phyloP scores from a whole-genome alignment of 2,888 invertebrate genomes.

The Tuta absoluta region DNA sequence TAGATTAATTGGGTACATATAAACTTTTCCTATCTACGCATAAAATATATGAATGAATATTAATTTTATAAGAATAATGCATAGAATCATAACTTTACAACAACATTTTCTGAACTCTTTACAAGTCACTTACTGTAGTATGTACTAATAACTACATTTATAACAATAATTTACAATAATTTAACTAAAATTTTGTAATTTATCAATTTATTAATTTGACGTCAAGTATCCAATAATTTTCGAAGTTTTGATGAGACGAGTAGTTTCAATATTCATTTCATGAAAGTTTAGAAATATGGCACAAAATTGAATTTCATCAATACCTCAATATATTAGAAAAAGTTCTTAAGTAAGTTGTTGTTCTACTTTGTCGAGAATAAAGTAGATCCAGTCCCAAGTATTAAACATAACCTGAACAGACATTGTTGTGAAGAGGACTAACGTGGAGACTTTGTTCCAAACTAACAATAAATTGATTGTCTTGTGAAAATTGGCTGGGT shows the following conservation, averaged over 20 bases:
- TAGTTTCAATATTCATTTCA: constrained; percentile 1
- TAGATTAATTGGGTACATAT: background rate
- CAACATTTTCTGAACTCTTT: constrained; percentile 41
- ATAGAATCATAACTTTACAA: constrained; percentile 45
- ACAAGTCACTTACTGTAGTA: constrained; percentile 38
- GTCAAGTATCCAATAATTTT: constrained; percentile 18
- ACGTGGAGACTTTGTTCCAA: background rate
- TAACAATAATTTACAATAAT: constrained; percentile 62
- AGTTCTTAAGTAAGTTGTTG: constrained; percentile 3
- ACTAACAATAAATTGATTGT: constrained; percentile 39
- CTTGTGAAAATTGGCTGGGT: constrained; percentile 68
- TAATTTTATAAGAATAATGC: background rate
- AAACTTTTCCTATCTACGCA: background rate
- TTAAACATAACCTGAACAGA: constrained; percentile 10
- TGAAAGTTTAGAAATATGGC: constrained; percentile 35
- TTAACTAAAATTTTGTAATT: constrained; percentile 27
- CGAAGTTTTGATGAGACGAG: background rate
- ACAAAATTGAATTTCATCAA: constrained; percentile 39
- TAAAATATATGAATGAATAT: constrained; percentile 21
- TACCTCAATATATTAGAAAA: background rate
- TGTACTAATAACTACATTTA: constrained; percentile 50
- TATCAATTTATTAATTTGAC: constrained; percentile 26
- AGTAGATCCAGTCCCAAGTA: constrained; percentile 25
- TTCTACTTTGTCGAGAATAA: constrained; percentile 9
- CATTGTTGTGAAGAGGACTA: background rate